A percentile compares a stretch with the other conserved stretches of the same genome.
Conservation (phyloP, 2,888 invertebrate species). For the Stramonita haemastoma region DNA sequence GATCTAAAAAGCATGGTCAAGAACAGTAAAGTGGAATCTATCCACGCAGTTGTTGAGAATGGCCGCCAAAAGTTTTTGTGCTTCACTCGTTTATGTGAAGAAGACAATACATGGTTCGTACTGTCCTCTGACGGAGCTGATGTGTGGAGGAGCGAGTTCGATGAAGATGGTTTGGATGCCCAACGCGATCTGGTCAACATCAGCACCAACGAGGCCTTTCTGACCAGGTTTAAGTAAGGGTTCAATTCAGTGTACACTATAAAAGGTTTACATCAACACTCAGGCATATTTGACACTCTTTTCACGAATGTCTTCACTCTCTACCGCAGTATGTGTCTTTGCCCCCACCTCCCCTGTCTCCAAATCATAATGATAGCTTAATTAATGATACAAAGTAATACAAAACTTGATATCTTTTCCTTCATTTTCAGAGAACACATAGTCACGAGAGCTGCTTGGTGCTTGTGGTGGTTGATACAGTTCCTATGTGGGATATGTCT, state of each 20-base stretch:
- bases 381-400: too few relatives aligned
- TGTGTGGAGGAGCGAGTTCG: conserved; percentile 66
- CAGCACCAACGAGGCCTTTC: conserved; percentile 60
- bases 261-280: too few relatives aligned
- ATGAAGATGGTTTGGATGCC: conserved; percentile 66
- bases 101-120: conserved; percentile 57
- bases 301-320: too few relatives aligned
- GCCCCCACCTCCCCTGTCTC: too few relatives aligned
- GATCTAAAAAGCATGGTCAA: conserved; percentile 52
- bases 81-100: conserved; percentile 59
- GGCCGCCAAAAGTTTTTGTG: conserved; percentile 65
- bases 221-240: conserved; percentile 65
- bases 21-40: conserved; percentile 58
- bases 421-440: too few relatives aligned
- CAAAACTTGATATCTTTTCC: too few relatives aligned
- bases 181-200: conserved; percentile 63
- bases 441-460: too few relatives aligned
- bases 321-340: too few relatives aligned
- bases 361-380: too few relatives aligned
- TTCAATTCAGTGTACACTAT: not conserved
- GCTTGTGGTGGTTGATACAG: too few relatives aligned
- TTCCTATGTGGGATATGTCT: too few relatives aligned
- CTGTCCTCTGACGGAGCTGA: conserved; percentile 68
- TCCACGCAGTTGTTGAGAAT: conserved; percentile 58
- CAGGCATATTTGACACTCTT: too few relatives aligned